Evolutionary conservation across 2,797 vertebrate genomes (phyloP).

Genomic region (Micropoecilia bifurca): DNA sequence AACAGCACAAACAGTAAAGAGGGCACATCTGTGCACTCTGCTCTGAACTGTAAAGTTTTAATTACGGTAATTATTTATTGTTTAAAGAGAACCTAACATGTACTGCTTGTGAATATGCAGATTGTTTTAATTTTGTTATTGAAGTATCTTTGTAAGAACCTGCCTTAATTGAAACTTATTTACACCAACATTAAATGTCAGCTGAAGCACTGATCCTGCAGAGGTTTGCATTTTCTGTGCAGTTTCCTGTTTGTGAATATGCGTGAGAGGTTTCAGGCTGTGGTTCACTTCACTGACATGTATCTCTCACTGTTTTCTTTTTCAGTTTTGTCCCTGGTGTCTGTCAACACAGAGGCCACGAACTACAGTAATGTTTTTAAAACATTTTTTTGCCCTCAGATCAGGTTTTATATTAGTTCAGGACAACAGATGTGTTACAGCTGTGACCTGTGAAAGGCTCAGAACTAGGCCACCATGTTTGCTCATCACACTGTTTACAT

Average conservation of each 20-base stretch:
- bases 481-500: conserved; percentile 18
- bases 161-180: not conserved
- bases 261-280: not conserved
- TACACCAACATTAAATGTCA: not conserved
- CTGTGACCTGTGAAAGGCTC: conserved; percentile 21
- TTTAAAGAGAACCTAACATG: not conserved
- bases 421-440: conserved; percentile 21
- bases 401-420: not conserved
- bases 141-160: not conserved
- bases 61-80: not conserved
- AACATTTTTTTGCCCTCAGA: not conserved
- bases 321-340: conserved; percentile 79
- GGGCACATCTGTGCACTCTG: not conserved
- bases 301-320: conserved; percentile 42
- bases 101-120: not conserved
- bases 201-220: not conserved
- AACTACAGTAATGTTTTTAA: conserved; percentile 26
- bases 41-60: not conserved
- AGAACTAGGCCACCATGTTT: conserved; percentile 27
- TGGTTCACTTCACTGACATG: conserved; percentile 4
- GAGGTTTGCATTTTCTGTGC: not conserved
- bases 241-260: not conserved
- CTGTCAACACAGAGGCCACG: conserved; percentile 75
- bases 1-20: not conserved
- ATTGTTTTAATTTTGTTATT: not conserved